Conservation (phyloP, 2,888 invertebrate genomes). For the Plagodis pulveraria region DNA sequence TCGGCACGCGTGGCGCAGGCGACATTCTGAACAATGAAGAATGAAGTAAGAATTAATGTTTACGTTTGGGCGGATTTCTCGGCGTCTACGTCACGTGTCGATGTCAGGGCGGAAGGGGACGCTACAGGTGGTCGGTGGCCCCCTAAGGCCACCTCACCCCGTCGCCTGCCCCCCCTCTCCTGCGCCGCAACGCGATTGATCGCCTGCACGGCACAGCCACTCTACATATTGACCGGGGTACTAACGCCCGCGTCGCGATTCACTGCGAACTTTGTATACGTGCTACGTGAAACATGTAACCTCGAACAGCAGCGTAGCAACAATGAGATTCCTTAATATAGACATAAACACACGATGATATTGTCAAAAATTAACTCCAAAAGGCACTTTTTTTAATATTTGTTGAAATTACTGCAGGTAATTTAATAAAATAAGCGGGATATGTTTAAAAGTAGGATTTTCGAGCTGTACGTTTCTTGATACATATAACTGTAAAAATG, state of each 20-base stretch:
- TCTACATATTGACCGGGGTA: conserved; percentile 83
- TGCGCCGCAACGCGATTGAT: conserved; percentile 78
- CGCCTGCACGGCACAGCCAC: conserved; percentile 79
- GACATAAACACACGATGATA: background rate
- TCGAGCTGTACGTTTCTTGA: too few species aligned
- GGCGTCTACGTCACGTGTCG: conserved; percentile 82
- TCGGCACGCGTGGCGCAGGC: conserved; percentile 72
- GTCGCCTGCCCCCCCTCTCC: conserved; percentile 46
- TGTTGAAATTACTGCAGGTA: too few species aligned
- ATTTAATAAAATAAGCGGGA: too few species aligned
- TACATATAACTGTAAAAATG: too few species aligned
- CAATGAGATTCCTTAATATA: conserved; percentile 9
- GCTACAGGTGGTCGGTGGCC: conserved; percentile 75
- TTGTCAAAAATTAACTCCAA: too few species aligned
- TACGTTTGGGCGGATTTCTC: conserved; percentile 84
- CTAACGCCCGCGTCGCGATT: conserved; percentile 76
- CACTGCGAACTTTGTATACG: conserved; percentile 67
- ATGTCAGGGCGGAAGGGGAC: conserved; percentile 56
- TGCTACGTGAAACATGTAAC: conserved; percentile 60
- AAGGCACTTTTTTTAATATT: too few species aligned
- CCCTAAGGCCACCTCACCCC: conserved; percentile 38
- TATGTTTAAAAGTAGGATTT: too few species aligned
- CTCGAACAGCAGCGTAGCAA: conserved; percentile 25
- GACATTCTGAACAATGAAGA: conserved; percentile 82
- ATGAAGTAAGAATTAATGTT: conserved; percentile 84